Evolutionary conservation across 2,888 invertebrate species (phyloP), one percentile per base, ranked within the genome.

Genomic region (Allolobophora icterica): DNA sequence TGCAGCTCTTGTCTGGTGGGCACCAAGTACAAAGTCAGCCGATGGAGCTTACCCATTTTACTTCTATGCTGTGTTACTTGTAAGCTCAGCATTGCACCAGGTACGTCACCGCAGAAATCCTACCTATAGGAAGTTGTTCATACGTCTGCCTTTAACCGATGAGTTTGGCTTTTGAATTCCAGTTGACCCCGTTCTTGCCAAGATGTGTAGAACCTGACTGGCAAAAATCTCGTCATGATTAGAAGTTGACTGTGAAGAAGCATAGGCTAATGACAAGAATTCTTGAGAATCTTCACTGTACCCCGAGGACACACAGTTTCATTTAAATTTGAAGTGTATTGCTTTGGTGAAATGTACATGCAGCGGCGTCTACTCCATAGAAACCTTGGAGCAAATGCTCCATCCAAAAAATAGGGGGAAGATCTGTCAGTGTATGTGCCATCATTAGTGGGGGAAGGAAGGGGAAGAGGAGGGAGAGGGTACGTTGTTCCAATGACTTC

Each of bases 31-130:
- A 33, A 93, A 94, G 92, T 92, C 92, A 0, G 95, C 96, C 91
- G 96, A 96, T 92, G 96, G 97, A 30, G 96, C 97, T 92, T 96
- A 96, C 92, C 97, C 98, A 0, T 96, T 96, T 91, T 97, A 97
- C 92, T 96, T 96, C 92, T 98, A 98, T 93, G 96, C 97, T 58
- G 94, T 98, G 83, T 96, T 99, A 91, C 96, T 99, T 93, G 93
- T 96, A 21, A 96, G 97, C 91, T 99, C 98, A 95, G 97, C 97
- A n/a, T 96, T 98, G 92, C 99, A 99, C 96, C 99, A 98, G 97
- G 98, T 97, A 84, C 3, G 58, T 71, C 40, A 6, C 8, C 6
- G 11, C 71, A 30, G 71, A 71, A 71, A 17, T n/a, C 71, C 0
- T n/a, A 71, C n/a, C 0, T 2, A n/a, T 71, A n/a, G 11, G 1